phyloP scores from a whole-genome alignment of 37 sponge, comb jelly and placozoan species.

The Crambe crambe region DNA sequence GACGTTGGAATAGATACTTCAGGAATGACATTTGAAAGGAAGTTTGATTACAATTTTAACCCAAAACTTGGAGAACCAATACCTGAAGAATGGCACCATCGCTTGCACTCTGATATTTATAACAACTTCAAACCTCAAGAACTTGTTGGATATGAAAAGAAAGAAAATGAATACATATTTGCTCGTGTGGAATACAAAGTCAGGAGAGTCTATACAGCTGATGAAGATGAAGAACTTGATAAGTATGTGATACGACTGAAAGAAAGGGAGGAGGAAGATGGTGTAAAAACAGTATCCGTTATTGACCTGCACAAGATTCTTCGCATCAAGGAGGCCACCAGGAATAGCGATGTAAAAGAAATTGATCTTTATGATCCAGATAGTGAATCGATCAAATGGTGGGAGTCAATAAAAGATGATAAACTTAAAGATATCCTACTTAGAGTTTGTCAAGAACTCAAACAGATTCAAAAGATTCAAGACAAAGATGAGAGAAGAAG shows the following conservation, averaged over 20 bases:
- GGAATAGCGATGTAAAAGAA: slow-evolving; percentile 3
- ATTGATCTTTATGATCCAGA: slow-evolving; percentile 12
- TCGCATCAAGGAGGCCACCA: background rate
- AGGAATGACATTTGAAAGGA: background rate
- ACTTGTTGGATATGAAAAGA: slow-evolving; percentile 50
- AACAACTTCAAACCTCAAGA: slow-evolving; percentile 62
- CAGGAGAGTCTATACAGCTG: slow-evolving; percentile 12
- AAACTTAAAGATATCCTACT: slow-evolving; percentile 8
- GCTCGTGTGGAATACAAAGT: too few relatives aligned
- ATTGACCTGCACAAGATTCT: too few relatives aligned
- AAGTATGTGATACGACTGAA: background rate
- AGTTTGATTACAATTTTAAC: background rate
- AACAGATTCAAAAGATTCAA: slow-evolving; percentile 9
- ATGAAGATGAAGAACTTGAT: too few relatives aligned
- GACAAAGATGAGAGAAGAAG: slow-evolving; percentile 6
- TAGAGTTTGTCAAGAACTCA: slow-evolving; percentile 11
- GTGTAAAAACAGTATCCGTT: slow-evolving; percentile 4
- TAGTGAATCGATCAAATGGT: background rate
- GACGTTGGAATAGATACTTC: background rate
- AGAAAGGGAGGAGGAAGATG: slow-evolving; percentile 16
- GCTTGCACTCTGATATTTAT: slow-evolving; percentile 12
- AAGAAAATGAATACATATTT: slow-evolving; percentile 13
- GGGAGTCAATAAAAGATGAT: slow-evolving; percentile 12
- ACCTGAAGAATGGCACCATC: slow-evolving; percentile 22
- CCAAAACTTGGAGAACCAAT: slow-evolving; percentile 44